These are phyloP conservation scores for Pachydiplax longipennis DNA, from an alignment of 2,888 invertebrate genomes.

Conservation along the genomic window DNA sequence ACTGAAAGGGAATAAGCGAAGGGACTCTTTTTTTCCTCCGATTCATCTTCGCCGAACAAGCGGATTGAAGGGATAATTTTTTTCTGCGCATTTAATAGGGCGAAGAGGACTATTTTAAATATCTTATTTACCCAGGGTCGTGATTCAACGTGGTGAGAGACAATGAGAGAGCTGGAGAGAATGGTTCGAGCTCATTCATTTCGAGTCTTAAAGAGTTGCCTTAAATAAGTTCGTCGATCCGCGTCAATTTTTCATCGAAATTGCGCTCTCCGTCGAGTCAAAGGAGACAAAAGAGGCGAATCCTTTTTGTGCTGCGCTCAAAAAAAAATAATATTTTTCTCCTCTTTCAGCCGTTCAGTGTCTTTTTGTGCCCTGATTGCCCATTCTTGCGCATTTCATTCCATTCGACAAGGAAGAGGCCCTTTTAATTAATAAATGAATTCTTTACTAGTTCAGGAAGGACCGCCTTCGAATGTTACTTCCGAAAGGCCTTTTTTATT, in stretches of 20 bases:
- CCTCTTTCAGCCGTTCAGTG: not conserved
- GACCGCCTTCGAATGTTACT: no score
- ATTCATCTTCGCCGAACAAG: constrained; percentile 10
- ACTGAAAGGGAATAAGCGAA: not conserved
- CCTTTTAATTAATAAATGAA: no score
- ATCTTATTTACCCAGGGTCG: not conserved
- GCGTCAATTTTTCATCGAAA: not conserved
- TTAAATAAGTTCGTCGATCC: not conserved
- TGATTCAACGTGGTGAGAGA: not conserved
- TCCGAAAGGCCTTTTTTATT: no score
- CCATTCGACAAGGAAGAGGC: not conserved
- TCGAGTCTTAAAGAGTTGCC: not conserved
- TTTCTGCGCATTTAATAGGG: not conserved
- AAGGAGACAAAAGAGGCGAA: not conserved
- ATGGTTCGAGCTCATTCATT: not conserved
- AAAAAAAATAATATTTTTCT: not conserved
- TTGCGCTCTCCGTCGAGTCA: not conserved
- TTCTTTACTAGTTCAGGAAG: no score
- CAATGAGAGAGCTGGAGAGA: not conserved
- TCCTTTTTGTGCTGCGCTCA: not conserved
- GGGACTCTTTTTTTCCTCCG: not conserved
- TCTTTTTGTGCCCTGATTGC: not conserved
- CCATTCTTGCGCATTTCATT: not conserved
- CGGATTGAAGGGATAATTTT: not conserved
- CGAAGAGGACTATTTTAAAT: not conserved